Evolutionary conservation across 2,797 vertebrate species (phyloP).

Genomic region (Ptychadena robeensis): DNA sequence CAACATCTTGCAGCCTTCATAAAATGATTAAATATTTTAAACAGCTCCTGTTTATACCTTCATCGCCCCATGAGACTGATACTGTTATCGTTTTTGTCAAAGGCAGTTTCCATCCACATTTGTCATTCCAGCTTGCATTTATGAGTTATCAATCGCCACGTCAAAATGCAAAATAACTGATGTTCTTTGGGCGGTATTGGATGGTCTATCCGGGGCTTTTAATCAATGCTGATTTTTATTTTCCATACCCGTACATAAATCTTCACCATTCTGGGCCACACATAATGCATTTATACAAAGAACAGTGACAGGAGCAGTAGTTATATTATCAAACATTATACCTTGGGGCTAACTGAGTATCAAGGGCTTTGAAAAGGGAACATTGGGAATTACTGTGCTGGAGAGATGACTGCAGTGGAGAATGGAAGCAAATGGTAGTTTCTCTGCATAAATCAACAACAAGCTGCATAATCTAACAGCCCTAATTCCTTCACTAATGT

Average conservation of each 20-base stretch:
- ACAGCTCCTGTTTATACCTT: slow-evolving; percentile 96
- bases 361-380: slow-evolving; percentile 89
- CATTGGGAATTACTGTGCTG: slow-evolving; percentile 80
- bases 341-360: slow-evolving; percentile 91
- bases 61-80: slow-evolving; percentile 93
- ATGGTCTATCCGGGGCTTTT: slow-evolving; percentile 99
- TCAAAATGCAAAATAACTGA: slow-evolving; percentile 99
- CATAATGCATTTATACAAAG: slow-evolving; percentile 90
- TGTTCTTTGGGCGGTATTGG: slow-evolving; percentile 97
- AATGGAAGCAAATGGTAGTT: slow-evolving; percentile 85
- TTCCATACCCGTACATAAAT: slow-evolving; percentile 91
- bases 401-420: slow-evolving; percentile 79
- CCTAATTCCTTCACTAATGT: slow-evolving; percentile 73
- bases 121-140: slow-evolving; percentile 97
- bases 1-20: slow-evolving; percentile 96
- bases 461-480: slow-evolving; percentile 83
- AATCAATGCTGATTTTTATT: slow-evolving; percentile 97
- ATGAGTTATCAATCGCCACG: slow-evolving; percentile 99
- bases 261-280: slow-evolving; percentile 88
- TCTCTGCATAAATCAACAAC: slow-evolving; percentile 89
- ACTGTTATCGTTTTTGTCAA: slow-evolving; percentile 99
- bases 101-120: slow-evolving; percentile 98
- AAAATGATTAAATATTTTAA: slow-evolving; percentile 99
- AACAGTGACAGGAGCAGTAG: slow-evolving; percentile 92
- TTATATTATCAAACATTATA: slow-evolving; percentile 97